These are phyloP conservation scores for Nephila pilipes DNA, from an alignment of 1,140 invertebrate genomes.

Conservation along the genomic window DNA sequence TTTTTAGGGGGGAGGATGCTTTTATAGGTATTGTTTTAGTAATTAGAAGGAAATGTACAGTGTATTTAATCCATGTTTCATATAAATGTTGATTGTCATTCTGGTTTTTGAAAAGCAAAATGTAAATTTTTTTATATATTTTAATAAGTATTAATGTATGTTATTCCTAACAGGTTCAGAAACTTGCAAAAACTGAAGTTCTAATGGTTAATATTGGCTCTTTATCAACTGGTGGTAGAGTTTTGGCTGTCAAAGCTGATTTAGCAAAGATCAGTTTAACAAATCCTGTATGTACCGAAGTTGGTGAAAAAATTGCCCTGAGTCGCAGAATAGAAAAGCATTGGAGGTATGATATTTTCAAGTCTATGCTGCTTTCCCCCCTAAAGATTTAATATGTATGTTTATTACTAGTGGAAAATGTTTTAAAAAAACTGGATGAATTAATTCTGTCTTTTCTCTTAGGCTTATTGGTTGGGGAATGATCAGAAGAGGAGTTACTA, in stretches of 20 bases:
- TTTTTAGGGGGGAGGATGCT: no score
- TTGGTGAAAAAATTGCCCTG: slow-evolving; percentile 98
- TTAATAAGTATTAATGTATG: slow-evolving; percentile 14
- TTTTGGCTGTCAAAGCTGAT: slow-evolving; percentile 97
- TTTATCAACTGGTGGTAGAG: slow-evolving; percentile 97
- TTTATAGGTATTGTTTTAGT: no score
- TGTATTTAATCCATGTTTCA: no score
- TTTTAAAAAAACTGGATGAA: neutral
- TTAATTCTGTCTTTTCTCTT: slow-evolving; percentile 80
- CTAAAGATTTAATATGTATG: slow-evolving; percentile 30
- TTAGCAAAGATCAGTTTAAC: slow-evolving; percentile 98
- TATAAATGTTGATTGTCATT: no score
- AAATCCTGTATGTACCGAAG: slow-evolving; percentile 98
- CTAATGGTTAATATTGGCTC: slow-evolving; percentile 99
- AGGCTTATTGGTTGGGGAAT: slow-evolving; percentile 98
- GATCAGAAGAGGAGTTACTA: slow-evolving; percentile 94
- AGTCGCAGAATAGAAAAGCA: slow-evolving; percentile 99
- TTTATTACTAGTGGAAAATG: slow-evolving; percentile 69
- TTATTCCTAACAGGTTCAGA: slow-evolving; percentile 86
- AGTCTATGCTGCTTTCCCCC: slow-evolving; percentile 26
- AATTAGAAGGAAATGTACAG: no score
- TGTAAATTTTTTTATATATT: neutral
- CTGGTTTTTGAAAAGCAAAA: no score
- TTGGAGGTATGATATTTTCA: slow-evolving; percentile 90
- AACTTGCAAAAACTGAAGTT: slow-evolving; percentile 93